Base-by-base conservation (phyloP, 2,113 vertebrate genomes). In the Reinhardtius hippoglossoides region DNA sequence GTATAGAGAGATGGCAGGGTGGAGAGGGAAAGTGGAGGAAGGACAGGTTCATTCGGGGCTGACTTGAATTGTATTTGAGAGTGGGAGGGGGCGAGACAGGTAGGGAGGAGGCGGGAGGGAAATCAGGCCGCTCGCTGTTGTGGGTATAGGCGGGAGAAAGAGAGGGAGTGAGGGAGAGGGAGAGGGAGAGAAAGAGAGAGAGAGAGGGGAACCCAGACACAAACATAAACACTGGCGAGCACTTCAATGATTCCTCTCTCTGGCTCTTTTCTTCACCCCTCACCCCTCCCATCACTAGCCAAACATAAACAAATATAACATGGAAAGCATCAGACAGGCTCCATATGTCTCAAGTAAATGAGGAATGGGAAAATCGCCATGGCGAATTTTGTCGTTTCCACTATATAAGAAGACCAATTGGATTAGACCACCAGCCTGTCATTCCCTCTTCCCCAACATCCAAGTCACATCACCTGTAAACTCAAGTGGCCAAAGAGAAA, bases 161-260 rank as follows among this genome's bases (percentile, higher is more conserved):
- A 52, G 50, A 70, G 72, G 58, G 78, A 79, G 58, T 18, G 68
- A 12, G 37, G 9, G 40, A 60, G 82, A 87, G 69, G 67, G 76
- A 82, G 68, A 48, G 66, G 63, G 80, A 60, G 82, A 88, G 69
- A 37, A 37, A 62, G 77, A 78, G 58, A 42, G 40, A 42, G 66
- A 70, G 80, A 57, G 82, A 89, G 69, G 67, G 76, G 83, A 88
- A 88, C 61, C 90, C 88, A 93, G 92, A 93, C 92, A 92, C 88
- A 91, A 93, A 92, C 89, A 93, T 91, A 90, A 93, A 93, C 89
- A 93, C 71, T 83, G 86, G 86, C 78, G 40, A 23, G 74, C 18
- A 90, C 90, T 90, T 93, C 87, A 93, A 89, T 90, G 82, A 75
- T 82, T 87, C 81, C 82, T 78, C 85, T 89, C 79, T 90, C 75